phyloP scores from a whole-genome alignment of 1,140 invertebrate species.

The Apolygus lucorum region DNA sequence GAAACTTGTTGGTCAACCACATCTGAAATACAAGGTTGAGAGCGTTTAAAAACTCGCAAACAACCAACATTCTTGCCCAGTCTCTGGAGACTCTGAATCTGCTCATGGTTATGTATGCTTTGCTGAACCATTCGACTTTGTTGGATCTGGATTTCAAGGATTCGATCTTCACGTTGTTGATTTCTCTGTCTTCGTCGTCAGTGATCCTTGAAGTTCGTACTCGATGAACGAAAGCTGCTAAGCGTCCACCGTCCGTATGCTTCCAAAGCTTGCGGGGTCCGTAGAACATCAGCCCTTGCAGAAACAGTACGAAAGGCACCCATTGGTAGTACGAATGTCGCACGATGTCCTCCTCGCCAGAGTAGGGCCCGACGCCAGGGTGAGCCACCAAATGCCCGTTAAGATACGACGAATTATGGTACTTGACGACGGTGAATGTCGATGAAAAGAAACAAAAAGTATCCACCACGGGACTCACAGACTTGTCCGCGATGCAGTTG shows the following conservation, averaged over 20 bases:
- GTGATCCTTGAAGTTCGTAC: constrained; percentile 37
- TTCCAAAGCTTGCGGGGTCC: constrained; percentile 68
- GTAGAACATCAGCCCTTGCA: constrained; percentile 68
- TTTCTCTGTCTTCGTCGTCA: constrained; percentile 44
- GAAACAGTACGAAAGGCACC: constrained; percentile 70
- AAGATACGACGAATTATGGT: constrained; percentile 23
- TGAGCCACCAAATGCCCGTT: constrained; percentile 32
- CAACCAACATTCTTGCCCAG: constrained; percentile 38
- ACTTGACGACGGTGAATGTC: constrained; percentile 51
- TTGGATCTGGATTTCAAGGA: constrained; percentile 4
- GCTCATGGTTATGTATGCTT: background rate
- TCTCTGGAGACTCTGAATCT: constrained; percentile 23
- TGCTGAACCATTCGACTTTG: background rate
- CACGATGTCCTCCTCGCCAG: constrained; percentile 45
- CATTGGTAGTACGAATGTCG: constrained; percentile 81
- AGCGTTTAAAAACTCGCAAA: constrained; percentile 43
- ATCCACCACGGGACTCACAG: constrained; percentile 49
- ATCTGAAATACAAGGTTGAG: constrained; percentile 47
- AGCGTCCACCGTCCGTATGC: constrained; percentile 55
- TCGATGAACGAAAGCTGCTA: constrained; percentile 40
- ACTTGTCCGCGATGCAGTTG: constrained; percentile 67
- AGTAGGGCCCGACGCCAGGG: constrained; percentile 38
- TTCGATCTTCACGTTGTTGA: constrained; percentile 40
- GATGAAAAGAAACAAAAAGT: constrained; percentile 69
- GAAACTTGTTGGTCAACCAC: constrained; percentile 58